Base-by-base conservation (phyloP, 2,888 invertebrate species). In the Acronicta alni region DNA sequence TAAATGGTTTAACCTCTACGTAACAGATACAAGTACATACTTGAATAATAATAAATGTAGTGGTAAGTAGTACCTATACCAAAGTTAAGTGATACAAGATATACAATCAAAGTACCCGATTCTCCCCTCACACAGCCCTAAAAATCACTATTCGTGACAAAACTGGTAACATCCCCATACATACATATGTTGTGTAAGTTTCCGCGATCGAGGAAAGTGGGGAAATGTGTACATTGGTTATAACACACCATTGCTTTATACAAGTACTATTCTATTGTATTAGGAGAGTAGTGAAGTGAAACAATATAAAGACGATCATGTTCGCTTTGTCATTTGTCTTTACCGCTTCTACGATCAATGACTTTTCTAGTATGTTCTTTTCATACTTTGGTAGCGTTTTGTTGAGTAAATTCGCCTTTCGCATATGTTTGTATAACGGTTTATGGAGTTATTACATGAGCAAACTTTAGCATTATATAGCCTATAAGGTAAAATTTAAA, bases 111-210 rank as follows among this genome's bases (percentile, higher is more conserved):
- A 42, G 17, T n/a, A 26, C 23, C 46, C 51, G 42, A 43, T 37
- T 46, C 32, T 58, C 62, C 58, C 67, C 67, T 57, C 52, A 37
- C n/a, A 18, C 20, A 18, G 42, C 47, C 41, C 60, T 47, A 55
- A 65, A 69, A 79, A 75, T 77, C 69, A 75, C 66, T 53, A 62
- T 65, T 79, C 72, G 70, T 70, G 72, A 75, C 72, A 74, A 66
- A 68, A 75, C 67, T 77, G 59, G 53, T 15, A 76, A 73, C 67
- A 57, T 62, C 59, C 67, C 62, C 59, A 75, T 70, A 70, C 75
- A 77, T 79, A 79, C 70, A 77, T 79, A 79, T 67, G 77, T 66
- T 64, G 20, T 35, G n/a, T 55, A 67, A 68, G 59, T 60, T 67
- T 26, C 62, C 53, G 35, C 61, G 35, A 64, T 66, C 18, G 35